Conservation (phyloP, 2,113 vertebrate species). For the Hipposideros armiger region DNA sequence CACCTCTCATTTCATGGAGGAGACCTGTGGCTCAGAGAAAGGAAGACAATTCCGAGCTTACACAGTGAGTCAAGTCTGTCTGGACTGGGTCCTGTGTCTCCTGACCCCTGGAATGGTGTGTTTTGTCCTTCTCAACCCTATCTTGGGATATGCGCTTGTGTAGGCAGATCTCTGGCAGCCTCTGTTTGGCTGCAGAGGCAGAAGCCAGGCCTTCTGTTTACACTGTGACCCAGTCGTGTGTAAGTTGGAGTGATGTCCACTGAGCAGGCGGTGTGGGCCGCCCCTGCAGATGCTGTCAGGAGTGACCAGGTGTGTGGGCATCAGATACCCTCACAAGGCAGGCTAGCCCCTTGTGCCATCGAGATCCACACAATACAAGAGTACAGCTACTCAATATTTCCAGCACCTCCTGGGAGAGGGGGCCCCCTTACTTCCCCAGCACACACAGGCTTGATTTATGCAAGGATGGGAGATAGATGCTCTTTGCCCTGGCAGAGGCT, state of each 20-base stretch:
- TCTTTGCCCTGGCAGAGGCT: neutral
- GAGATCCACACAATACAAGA: neutral
- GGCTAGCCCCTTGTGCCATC: neutral
- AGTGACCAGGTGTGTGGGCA: neutral
- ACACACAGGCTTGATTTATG: neutral
- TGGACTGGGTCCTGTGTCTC: neutral
- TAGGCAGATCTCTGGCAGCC: neutral
- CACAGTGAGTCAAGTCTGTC: neutral
- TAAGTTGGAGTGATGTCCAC: neutral
- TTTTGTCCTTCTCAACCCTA: neutral
- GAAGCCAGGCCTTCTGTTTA: constrained; percentile 37
- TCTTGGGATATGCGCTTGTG: neutral
- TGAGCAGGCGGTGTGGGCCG: neutral
- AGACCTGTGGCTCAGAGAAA: neutral
- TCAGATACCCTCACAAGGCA: neutral
- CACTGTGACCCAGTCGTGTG: neutral
- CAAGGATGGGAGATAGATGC: neutral
- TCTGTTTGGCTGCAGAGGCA: neutral
- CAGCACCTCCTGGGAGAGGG: neutral
- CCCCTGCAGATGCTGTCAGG: neutral
- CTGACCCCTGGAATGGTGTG: neutral
- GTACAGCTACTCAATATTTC: neutral
- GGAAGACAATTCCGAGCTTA: neutral
- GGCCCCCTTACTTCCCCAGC: neutral
- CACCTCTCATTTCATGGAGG: neutral